Conservation (phyloP, 2,888 invertebrate genomes). For the Fragum sueziense region DNA sequence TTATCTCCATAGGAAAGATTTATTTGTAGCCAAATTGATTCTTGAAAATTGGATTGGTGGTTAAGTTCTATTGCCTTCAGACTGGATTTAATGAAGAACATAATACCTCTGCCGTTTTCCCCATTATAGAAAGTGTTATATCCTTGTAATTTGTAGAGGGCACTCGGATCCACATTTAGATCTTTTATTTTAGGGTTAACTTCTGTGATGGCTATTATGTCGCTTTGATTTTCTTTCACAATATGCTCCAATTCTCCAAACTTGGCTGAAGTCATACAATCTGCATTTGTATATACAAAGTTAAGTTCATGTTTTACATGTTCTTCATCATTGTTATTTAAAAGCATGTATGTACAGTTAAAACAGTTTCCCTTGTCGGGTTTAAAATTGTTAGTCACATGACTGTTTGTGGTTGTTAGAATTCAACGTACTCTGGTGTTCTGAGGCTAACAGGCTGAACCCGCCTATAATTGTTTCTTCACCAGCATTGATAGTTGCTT, state of each 20-base stretch:
- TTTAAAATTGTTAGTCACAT: background rate
- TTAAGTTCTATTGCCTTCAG: background rate
- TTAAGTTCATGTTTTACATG: background rate
- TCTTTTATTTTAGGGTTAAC: background rate
- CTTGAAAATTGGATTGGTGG: background rate
- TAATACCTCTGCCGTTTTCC: background rate
- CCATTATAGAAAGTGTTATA: background rate
- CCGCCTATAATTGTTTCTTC: background rate
- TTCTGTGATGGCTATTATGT: background rate
- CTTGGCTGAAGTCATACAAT: background rate
- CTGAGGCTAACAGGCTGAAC: background rate
- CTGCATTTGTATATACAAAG: constrained; percentile 15
- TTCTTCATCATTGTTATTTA: background rate
- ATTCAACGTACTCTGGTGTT: background rate
- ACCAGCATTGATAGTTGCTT: background rate
- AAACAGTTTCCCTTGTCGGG: background rate
- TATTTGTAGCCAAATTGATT: background rate
- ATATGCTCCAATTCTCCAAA: background rate
- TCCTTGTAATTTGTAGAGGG: too few species aligned
- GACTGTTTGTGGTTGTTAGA: background rate
- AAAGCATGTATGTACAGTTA: background rate
- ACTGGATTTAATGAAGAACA: background rate
- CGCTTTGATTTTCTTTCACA: background rate
- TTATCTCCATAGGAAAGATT: background rate
- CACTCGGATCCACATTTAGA: background rate